phyloP scores from a whole-genome alignment of 2,113 vertebrate species.

The Aviceda subcristata region DNA sequence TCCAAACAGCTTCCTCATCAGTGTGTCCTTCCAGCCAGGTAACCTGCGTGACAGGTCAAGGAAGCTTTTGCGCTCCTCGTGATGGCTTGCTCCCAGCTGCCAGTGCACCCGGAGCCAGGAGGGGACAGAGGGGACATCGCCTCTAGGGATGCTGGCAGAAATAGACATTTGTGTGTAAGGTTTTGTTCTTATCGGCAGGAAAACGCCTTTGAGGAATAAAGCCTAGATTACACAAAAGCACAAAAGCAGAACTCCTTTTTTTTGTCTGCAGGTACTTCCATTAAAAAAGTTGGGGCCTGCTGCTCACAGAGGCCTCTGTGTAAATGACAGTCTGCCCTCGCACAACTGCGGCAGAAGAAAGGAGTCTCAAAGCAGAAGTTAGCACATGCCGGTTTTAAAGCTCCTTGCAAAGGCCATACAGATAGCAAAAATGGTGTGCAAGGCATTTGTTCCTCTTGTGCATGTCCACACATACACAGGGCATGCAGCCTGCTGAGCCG shows the following conservation, averaged over 20 bases:
- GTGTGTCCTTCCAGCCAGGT: neutral
- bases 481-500: neutral
- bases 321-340: neutral
- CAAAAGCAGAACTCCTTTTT: neutral
- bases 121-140: neutral
- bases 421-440: neutral
- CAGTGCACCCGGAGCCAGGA: neutral
- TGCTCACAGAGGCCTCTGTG: neutral
- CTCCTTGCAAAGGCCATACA: neutral
- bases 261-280: neutral
- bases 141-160: neutral
- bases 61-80: rapidly evolving
- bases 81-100: neutral
- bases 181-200: neutral
- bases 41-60: neutral
- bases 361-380: neutral
- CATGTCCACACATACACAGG: rapidly evolving
- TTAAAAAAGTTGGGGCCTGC: neutral
- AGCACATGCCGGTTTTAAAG: rapidly evolving
- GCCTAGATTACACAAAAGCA: neutral
- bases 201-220: conserved; percentile 33
- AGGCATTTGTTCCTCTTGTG: neutral
- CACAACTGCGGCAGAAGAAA: neutral
- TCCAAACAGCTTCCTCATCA: neutral
- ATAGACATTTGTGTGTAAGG: neutral